Base-by-base conservation (phyloP, 2,888 invertebrate genomes). In the Kryphioiulus occultus region DNA sequence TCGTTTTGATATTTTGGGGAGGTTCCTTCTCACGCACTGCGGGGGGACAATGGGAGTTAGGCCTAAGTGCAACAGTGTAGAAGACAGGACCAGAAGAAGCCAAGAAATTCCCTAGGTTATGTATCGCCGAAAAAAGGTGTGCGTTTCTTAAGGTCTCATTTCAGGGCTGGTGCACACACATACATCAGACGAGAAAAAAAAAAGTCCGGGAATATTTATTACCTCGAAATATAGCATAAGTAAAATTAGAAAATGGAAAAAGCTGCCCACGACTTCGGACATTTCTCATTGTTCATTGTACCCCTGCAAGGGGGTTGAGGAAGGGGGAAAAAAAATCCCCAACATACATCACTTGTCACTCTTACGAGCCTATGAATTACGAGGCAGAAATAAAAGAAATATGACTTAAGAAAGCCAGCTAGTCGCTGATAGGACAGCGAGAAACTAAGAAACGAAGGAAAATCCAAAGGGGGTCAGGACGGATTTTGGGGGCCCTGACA, bases 141-240 rank as follows among this genome's bases (percentile, higher is more conserved):
- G 78, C 30, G 30, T 15, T 78, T 78, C 22, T 78, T 78, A 78
- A 78, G 78, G 78, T 78, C 78, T 78, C 78, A 78, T 78, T 78
- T 78, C 78, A 78, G 78, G 78, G 78, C 78, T 78, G 78, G 78
- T 78, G 78, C 78, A 78, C 78, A 30, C 78, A 22, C 78, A 78
- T 78, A 78, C 26, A 78, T 78, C 78, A 78, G 78, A 15, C 78
- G 1, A 9, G 26, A 78, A 78, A 78, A 68, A 68, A 68, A 78
- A 78, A 78, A 78, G 78, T 78, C 78, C 78, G 30, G 12, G 15
- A 22, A 78, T 78, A 78, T 78, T 78, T 78, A 78, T 78, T 78
- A 78, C 78, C 78, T 78, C 26, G 78, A 78, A 78, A 78, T 78
- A 78, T 78, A 78, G 78, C 78, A 78, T 78, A 78, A 78, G 78